Percentiles rank a stretch among this genome's conserved stretches.
Evolutionary conservation across 2,797 vertebrate genomes (phyloP).

Genomic region (Microhierax caerulescens): DNA sequence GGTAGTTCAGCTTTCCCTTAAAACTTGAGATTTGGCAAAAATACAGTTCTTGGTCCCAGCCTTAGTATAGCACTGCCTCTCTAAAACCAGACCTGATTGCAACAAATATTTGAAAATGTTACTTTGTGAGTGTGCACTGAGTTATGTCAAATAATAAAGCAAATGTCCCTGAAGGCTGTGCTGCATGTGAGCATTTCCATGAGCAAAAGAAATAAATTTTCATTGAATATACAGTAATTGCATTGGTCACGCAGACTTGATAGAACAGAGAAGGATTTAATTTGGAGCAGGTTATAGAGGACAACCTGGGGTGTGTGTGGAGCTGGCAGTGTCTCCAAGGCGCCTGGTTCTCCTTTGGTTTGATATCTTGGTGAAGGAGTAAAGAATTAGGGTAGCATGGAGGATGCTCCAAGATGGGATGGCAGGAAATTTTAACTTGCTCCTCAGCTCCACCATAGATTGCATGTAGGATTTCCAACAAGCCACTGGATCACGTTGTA

Average conservation of each 20-base stretch:
- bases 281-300: not conserved
- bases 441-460: not conserved
- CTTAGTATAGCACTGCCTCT: not conserved
- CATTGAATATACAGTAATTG: not conserved
- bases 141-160: not conserved
- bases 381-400: not conserved
- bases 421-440: not conserved
- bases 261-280: not conserved
- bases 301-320: not conserved
- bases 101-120: not conserved
- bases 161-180: not conserved
- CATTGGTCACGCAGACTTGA: not conserved
- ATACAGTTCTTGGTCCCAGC: not conserved
- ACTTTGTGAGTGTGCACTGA: not conserved
- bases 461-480: not conserved
- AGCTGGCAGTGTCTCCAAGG: not conserved
- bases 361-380: not conserved
- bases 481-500: not conserved
- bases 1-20: not conserved
- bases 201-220: not conserved
- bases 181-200: not conserved
- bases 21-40: not conserved
- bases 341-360: not conserved
- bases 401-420: not conserved
- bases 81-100: not conserved